Percentiles rank a stretch among this genome's conserved stretches.
Evolutionary conservation across 1,140 invertebrate species (phyloP).

Genomic region (Stegodyphus mimosarum): DNA sequence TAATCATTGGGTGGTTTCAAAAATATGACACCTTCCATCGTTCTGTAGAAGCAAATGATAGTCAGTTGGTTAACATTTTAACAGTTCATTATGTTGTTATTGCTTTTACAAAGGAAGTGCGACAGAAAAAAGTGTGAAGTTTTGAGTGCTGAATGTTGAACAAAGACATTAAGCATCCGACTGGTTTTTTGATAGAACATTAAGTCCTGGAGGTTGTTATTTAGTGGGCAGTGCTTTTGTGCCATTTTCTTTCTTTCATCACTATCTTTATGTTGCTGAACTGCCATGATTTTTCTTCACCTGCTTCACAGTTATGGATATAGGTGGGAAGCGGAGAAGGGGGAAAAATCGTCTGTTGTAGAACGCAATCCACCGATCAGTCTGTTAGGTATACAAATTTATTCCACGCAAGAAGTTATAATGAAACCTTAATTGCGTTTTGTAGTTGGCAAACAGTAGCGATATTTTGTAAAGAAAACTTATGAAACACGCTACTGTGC

Average conservation of each 20-base stretch:
- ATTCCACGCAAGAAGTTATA: constrained; percentile 19
- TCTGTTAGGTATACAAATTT: constrained; percentile 38
- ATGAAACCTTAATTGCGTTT: constrained; percentile 23
- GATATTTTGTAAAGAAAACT: constrained; percentile 7
- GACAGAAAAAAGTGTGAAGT: not conserved
- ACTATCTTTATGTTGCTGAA: not conserved
- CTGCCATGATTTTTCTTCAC: not conserved
- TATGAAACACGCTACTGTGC: not conserved
- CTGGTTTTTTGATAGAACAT: not conserved
- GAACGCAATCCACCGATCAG: constrained; percentile 25
- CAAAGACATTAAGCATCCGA: constrained; percentile 9
- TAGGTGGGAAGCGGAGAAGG: too few relatives aligned
- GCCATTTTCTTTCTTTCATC: constrained; percentile 10
- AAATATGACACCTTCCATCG: constrained; percentile 11
- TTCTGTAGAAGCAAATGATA: not conserved
- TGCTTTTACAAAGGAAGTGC: constrained; percentile 4
- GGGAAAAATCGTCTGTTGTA: constrained; percentile 5
- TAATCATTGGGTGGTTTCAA: constrained; percentile 15
- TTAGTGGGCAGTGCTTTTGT: constrained; percentile 14
- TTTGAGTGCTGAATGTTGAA: not conserved
- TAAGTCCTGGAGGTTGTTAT: not conserved
- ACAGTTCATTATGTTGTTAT: constrained; percentile 25
- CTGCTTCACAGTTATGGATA: not conserved
- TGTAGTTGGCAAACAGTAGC: constrained; percentile 28
- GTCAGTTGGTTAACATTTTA: not conserved